These are phyloP conservation scores for Acipenser transmontanus DNA, from an alignment of 2,797 vertebrate genomes.

Conservation along the genomic window DNA sequence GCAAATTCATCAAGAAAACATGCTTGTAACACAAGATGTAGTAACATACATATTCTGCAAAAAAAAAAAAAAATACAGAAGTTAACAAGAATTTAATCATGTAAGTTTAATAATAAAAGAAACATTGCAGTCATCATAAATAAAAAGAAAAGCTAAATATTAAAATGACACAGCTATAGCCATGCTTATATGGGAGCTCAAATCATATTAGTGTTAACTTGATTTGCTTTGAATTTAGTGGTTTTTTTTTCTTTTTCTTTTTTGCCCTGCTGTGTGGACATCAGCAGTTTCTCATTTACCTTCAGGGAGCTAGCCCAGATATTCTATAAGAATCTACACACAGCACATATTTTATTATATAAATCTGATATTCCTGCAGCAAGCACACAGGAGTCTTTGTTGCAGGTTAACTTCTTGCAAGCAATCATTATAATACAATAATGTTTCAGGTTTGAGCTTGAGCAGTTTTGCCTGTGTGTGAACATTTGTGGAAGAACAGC, in stretches of 20 bases:
- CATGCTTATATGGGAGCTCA: constrained; percentile 24
- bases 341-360: constrained; percentile 34
- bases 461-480: not conserved
- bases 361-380: constrained; percentile 29
- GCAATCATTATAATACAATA: too few species aligned
- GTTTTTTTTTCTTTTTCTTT: not conserved
- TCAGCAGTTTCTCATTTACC: constrained; percentile 38
- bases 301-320: constrained; percentile 43
- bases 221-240: constrained; percentile 30
- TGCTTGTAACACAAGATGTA: too few species aligned
- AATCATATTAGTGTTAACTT: constrained; percentile 23
- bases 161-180: constrained; percentile 1
- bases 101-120: not conserved
- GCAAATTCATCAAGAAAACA: too few species aligned
- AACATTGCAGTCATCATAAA: not conserved
- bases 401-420: constrained; percentile 19
- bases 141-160: not conserved
- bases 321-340: constrained; percentile 35
- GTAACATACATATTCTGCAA: not conserved
- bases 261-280: constrained; percentile 30
- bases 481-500: not conserved
- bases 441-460: not conserved
- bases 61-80: constrained; percentile 8
- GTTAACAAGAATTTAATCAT: not conserved
- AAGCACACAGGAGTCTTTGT: not conserved